Percentiles rank a stretch among this genome's conserved stretches.
phyloP scores from a whole-genome alignment of 2,797 vertebrate species.

The Sebastes nivosus region DNA sequence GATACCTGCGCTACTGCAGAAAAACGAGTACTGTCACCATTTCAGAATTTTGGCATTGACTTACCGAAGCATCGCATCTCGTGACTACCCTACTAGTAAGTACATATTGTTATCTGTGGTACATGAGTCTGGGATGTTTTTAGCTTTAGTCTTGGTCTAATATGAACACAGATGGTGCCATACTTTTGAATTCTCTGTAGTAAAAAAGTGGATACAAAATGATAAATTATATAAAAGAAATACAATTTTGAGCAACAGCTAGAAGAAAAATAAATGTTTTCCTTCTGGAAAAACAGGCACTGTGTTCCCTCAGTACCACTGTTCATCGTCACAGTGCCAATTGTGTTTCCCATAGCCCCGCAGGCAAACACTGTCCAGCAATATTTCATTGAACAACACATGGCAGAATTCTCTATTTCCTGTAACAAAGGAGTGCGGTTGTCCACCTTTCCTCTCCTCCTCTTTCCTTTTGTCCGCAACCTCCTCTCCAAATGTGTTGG shows the following conservation, averaged over 20 bases:
- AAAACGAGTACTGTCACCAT: too few species aligned
- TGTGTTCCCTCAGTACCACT: conserved; percentile 13
- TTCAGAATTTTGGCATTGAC: too few species aligned
- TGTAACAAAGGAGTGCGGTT: conserved; percentile 31
- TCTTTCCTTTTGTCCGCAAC: conserved; percentile 31
- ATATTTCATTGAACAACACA: conserved; percentile 43
- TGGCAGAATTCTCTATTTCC: conserved; percentile 16
- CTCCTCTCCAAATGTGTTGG: conserved; percentile 16
- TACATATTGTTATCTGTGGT: not conserved
- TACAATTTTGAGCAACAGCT: not conserved
- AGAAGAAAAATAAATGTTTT: not conserved
- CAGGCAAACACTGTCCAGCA: conserved; percentile 24
- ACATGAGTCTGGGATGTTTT: not conserved
- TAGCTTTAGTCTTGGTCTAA: not conserved
- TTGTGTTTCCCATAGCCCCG: conserved; percentile 31
- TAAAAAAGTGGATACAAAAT: not conserved
- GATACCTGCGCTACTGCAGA: too few species aligned
- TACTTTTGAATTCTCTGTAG: not conserved
- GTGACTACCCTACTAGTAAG: not conserved
- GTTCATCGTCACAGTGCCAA: conserved; percentile 35
- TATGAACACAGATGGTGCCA: not conserved
- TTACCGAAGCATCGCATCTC: too few species aligned
- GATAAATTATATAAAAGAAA: not conserved
- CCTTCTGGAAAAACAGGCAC: not conserved
- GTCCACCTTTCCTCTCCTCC: conserved; percentile 9